A percentile compares a stretch with the other conserved stretches of the same genome.
Conservation (phyloP, 2,113 vertebrate species). For the Pteronura brasiliensis region DNA sequence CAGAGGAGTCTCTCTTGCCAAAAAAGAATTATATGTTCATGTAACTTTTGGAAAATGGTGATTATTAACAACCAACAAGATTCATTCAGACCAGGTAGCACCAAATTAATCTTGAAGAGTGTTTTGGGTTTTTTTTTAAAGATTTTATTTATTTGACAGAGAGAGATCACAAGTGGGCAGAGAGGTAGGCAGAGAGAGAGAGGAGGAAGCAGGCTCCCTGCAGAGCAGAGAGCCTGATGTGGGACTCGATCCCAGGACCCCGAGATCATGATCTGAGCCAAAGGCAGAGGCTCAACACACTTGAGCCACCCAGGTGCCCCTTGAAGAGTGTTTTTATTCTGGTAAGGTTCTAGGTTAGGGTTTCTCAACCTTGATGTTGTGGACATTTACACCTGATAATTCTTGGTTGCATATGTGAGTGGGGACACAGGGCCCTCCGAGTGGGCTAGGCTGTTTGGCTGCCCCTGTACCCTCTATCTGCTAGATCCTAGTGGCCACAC, state of each 20-base stretch:
- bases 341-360: background rate
- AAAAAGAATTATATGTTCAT: background rate
- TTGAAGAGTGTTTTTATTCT: background rate
- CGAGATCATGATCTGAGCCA: too few species aligned
- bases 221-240: too few species aligned
- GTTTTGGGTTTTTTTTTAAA: too few species aligned
- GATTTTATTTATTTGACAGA: too few species aligned
- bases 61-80: conserved; percentile 13
- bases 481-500: background rate
- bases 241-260: too few species aligned
- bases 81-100: background rate
- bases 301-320: too few species aligned
- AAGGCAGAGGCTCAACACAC: too few species aligned
- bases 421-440: background rate
- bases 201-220: too few species aligned
- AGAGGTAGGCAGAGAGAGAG: too few species aligned
- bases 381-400: background rate
- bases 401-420: background rate
- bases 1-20: background rate
- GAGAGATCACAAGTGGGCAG: too few species aligned
- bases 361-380: background rate
- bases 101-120: background rate
- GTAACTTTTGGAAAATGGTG: background rate
- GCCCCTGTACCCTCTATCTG: background rate
- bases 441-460: background rate